phyloP scores from a whole-genome alignment of 2,113 vertebrate genomes.

The Bostrychus sinensis region DNA sequence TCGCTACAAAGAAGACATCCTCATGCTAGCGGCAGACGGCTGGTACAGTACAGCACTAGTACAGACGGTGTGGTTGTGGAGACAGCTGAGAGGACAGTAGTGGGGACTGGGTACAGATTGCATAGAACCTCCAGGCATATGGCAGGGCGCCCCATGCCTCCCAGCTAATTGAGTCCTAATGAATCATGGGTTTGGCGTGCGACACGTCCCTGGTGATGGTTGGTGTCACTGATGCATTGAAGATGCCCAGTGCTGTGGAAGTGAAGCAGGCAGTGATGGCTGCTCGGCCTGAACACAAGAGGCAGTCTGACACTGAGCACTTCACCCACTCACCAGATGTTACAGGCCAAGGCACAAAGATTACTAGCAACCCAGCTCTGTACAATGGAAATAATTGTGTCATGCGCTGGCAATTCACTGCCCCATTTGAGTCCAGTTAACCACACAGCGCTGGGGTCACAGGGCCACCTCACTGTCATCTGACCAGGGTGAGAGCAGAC shows the following conservation, averaged over 20 bases:
- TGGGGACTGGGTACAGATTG: conserved; percentile 63
- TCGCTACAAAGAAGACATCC: conserved; percentile 30
- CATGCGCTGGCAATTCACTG: conserved; percentile 56
- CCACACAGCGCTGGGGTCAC: conserved; percentile 23
- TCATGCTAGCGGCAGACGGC: conserved; percentile 28
- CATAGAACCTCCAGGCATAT: conserved; percentile 68
- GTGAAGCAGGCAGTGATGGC: conserved; percentile 44
- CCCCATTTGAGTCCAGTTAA: conserved; percentile 57
- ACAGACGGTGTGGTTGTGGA: conserved; percentile 33
- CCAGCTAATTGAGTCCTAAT: conserved; percentile 77
- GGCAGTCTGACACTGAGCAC: conserved; percentile 44
- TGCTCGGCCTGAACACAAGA: conserved; percentile 30
- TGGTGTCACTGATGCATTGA: conserved; percentile 73
- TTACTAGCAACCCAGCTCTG: conserved; percentile 39
- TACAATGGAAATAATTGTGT: conserved; percentile 65
- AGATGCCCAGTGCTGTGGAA: conserved; percentile 56
- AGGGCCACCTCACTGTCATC: conserved; percentile 20
- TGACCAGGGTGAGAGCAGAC: conserved; percentile 31
- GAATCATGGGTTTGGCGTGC: conserved; percentile 75
- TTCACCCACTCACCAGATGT: conserved; percentile 67
- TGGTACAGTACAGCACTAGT: conserved; percentile 28
- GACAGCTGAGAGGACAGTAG: conserved; percentile 50
- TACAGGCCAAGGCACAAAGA: conserved; percentile 49
- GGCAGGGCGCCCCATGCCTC: conserved; percentile 67
- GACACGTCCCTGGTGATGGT: conserved; percentile 65